These are phyloP conservation scores for Agrochola circellaris DNA, from an alignment of 2,888 invertebrate genomes.

Conservation along the genomic window DNA sequence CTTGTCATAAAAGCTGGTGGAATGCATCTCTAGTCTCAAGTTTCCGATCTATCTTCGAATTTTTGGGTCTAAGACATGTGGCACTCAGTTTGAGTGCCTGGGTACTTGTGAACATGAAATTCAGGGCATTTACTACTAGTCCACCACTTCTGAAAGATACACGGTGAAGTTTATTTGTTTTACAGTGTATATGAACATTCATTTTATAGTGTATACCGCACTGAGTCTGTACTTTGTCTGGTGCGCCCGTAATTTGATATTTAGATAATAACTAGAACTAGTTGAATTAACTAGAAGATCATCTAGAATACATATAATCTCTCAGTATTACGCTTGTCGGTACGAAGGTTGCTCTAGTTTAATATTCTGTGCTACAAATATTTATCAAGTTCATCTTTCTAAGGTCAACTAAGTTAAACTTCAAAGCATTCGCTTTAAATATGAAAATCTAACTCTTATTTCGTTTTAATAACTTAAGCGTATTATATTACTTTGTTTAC, in stretches of 20 bases:
- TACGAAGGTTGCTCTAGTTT: neutral
- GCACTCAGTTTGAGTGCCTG: neutral
- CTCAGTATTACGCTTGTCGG: neutral
- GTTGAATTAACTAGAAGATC: too few species aligned
- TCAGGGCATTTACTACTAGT: too few species aligned
- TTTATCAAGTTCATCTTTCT: conserved; percentile 14
- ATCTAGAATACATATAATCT: too few species aligned
- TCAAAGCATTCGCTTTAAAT: conserved; percentile 22
- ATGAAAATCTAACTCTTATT: conserved; percentile 21
- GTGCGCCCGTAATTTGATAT: neutral
- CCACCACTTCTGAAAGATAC: neutral
- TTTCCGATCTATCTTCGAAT: neutral
- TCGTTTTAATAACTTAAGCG: conserved; percentile 27
- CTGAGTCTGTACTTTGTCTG: neutral
- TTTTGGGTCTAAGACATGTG: neutral
- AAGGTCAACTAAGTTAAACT: conserved; percentile 32
- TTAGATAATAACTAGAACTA: too few species aligned
- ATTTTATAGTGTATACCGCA: neutral
- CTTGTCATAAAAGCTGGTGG: too few species aligned
- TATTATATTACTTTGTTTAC: conserved; percentile 46
- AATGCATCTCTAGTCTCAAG: too few species aligned
- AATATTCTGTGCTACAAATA: conserved; percentile 15
- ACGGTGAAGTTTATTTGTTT: neutral
- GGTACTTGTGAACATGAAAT: neutral
- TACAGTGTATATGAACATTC: neutral